Evolutionary conservation across 2,888 invertebrate species (phyloP), one percentile per base, ranked within the genome.

Genomic region (Xanthorhoe spadicearia): DNA sequence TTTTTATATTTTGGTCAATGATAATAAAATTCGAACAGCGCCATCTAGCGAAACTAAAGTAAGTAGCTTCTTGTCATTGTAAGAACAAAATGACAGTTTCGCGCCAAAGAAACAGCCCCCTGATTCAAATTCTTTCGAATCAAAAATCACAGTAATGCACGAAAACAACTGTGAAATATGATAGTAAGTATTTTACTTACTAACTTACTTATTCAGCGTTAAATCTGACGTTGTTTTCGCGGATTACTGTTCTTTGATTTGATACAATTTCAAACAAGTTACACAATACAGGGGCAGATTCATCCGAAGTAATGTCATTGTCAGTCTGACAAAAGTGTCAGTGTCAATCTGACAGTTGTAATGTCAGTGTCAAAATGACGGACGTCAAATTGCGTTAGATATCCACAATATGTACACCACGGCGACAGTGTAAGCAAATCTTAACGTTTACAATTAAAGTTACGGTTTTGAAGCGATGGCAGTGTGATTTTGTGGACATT

Each of bases 401-500:
- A 64, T 67, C 69, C 72, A 71, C 68, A 74, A 79, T 83, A 83
- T 83, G 77, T 83, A 82, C 83, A 80, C 73, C 79, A 78, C 79
- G 76, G 76, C 72, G 66, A 77, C 80, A 79, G 76, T 79, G 76
- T 75, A 80, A 71, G 69, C 67, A 61, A 71, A 68, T 74, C 79
- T 79, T 78, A 81, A 77, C 77, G 76, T 79, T 80, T 77, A 77
- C 77, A 84, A 84, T 84, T 78, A 84, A 77, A 81, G 75, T 84
- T 85, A 88, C 83, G 85, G 81, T 79, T 78, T 81, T 85, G 86
- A 89, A 93, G 92, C 88, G 87, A 93, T 93, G 93, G 93, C 93
- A 93, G 92, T 92, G 92, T 83, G 78, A 78, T 78, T 80, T 81
- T 83, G 82, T 83, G 78, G 79, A 82, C 80, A 75, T 82, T 86